A percentile compares a stretch with the other conserved stretches of the same genome.
These are phyloP conservation scores for Meghimatium bilineatum DNA, from an alignment of 2,888 invertebrate genomes.

Conservation along the genomic window DNA sequence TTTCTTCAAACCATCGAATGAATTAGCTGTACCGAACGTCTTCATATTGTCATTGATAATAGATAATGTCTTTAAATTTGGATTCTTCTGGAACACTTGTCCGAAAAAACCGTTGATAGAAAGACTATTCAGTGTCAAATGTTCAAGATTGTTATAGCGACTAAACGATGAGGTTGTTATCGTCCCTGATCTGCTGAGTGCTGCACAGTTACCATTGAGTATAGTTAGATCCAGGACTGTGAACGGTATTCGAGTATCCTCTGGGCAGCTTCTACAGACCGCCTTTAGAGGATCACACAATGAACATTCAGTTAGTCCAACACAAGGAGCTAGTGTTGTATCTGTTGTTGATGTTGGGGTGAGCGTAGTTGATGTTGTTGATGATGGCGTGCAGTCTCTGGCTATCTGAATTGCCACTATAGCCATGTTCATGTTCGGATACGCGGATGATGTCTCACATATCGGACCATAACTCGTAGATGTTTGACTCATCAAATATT, in stretches of 20 bases:
- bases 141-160: conserved; percentile 1
- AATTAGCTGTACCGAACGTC: neutral
- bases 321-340: neutral
- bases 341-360: neutral
- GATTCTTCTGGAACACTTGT: neutral
- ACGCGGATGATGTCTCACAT: conserved; percentile 55
- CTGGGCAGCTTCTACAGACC: neutral
- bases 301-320: neutral
- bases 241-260: neutral
- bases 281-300: neutral
- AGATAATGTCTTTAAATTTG: conserved; percentile 6
- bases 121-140: neutral
- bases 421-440: conserved; percentile 50
- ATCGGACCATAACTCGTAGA: conserved; percentile 45
- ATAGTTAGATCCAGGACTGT: conserved; percentile 12
- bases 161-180: neutral
- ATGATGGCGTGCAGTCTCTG: conserved; percentile 54
- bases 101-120: neutral
- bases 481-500: neutral
- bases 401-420: conserved; percentile 47
- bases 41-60: conserved; percentile 8
- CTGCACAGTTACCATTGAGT: neutral
- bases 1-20: neutral
- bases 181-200: neutral
- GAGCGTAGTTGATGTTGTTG: conserved; percentile 47